phyloP scores from a whole-genome alignment of 2,113 vertebrate species.

The Gorilla gorilla region DNA sequence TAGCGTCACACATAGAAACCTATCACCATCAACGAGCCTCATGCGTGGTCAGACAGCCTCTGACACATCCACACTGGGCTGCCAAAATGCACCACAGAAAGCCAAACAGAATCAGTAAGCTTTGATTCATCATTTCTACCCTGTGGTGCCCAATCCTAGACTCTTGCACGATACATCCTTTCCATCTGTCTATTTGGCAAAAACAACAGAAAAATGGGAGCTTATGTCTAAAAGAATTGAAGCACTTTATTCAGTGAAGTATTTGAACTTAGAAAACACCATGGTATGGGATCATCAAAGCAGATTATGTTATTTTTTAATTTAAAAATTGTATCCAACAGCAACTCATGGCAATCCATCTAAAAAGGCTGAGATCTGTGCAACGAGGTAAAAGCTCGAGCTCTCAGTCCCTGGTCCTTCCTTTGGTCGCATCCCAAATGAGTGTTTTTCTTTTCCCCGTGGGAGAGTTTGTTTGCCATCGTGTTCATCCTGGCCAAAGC shows the following conservation, averaged over 20 bases:
- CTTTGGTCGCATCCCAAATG: neutral
- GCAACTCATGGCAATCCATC: constrained; percentile 59
- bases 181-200: constrained; percentile 79
- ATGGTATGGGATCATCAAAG: constrained; percentile 73
- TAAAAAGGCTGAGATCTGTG: constrained; percentile 63
- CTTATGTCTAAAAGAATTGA: constrained; percentile 76
- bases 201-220: constrained; percentile 74
- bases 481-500: neutral
- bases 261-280: constrained; percentile 79
- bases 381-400: accelerated
- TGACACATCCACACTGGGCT: constrained; percentile 38
- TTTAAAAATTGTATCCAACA: constrained; percentile 75
- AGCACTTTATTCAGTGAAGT: constrained; percentile 67
- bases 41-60: neutral
- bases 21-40: accelerated
- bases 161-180: constrained; percentile 69
- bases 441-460: constrained; percentile 49
- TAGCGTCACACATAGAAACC: neutral
- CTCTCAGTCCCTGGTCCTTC: neutral
- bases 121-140: constrained; percentile 71
- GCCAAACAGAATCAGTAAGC: constrained; percentile 47
- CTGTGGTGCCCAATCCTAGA: constrained; percentile 27
- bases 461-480: constrained; percentile 19
- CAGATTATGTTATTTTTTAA: constrained; percentile 76
- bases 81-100: constrained; percentile 29